Evolutionary conservation across 2,888 invertebrate species (phyloP).

Genomic region (Leptarthrus brevirostris): DNA sequence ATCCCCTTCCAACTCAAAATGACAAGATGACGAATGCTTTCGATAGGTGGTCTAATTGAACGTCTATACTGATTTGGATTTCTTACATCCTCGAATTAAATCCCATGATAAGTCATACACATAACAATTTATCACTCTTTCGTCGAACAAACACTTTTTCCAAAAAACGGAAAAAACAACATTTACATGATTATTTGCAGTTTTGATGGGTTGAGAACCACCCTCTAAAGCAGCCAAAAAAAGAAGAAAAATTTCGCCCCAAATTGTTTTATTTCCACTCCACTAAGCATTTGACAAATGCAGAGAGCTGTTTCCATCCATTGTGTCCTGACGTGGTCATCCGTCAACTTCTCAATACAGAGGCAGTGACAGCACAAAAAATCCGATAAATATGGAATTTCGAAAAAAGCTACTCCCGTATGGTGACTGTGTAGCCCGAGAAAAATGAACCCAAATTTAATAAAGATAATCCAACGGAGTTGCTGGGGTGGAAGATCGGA

Average conservation of each 20-base stretch:
- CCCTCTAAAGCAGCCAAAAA: not conserved
- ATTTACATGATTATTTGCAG: constrained; percentile 55
- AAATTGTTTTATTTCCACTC: constrained; percentile 54
- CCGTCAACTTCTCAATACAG: constrained; percentile 43
- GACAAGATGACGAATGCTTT: not conserved
- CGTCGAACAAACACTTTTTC: constrained; percentile 35
- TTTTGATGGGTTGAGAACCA: constrained; percentile 37
- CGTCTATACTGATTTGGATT: not conserved
- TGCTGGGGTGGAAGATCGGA: constrained; percentile 44
- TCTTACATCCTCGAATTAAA: constrained; percentile 40
- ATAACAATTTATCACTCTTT: constrained; percentile 52
- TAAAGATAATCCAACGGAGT: constrained; percentile 52
- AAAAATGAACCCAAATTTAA: constrained; percentile 53
- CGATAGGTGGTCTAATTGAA: constrained; percentile 35
- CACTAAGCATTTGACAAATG: constrained; percentile 54
- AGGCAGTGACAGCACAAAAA: constrained; percentile 43
- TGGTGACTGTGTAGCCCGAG: constrained; percentile 19
- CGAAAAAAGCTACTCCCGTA: constrained; percentile 42
- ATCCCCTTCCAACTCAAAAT: not conserved
- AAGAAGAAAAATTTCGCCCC: constrained; percentile 42
- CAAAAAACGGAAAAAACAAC: constrained; percentile 54
- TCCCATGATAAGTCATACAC: constrained; percentile 50
- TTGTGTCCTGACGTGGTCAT: constrained; percentile 50
- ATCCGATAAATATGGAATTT: constrained; percentile 51
- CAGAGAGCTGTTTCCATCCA: constrained; percentile 28